Evolutionary conservation across 1,140 invertebrate genomes (phyloP).

Genomic region (Bursaphelenchus mucronatus): DNA sequence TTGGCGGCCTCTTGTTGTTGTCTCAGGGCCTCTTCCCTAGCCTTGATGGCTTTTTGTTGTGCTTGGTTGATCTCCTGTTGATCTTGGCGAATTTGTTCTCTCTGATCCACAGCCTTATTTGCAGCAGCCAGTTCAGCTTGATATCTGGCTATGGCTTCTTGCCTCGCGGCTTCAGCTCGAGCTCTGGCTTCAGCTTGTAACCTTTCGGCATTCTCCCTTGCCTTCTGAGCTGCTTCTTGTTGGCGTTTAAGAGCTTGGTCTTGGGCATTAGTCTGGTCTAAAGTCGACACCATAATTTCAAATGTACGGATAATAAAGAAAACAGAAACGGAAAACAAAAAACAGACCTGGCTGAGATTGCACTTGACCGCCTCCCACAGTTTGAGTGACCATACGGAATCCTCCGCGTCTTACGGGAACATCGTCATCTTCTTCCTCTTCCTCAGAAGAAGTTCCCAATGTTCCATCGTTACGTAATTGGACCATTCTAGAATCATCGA

Average conservation of each 20-base stretch:
- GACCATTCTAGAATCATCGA: too few species aligned
- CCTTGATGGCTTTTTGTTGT: slow-evolving; percentile 27
- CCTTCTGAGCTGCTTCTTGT: slow-evolving; percentile 29
- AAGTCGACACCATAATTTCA: too few species aligned
- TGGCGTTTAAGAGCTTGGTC: slow-evolving; percentile 2
- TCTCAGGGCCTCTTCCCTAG: slow-evolving; percentile 15
- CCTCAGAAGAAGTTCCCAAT: too few species aligned
- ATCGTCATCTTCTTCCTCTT: slow-evolving; percentile 22
- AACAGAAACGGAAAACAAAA: not conserved
- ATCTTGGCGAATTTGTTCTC: slow-evolving; percentile 18
- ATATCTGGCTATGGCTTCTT: slow-evolving; percentile 14
- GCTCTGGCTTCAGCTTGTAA: slow-evolving; percentile 32
- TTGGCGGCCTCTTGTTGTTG: slow-evolving; percentile 27
- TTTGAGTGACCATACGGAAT: slow-evolving; percentile 36
- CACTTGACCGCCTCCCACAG: slow-evolving; percentile 1
- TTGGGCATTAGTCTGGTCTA: not conserved
- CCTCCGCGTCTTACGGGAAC: slow-evolving; percentile 29
- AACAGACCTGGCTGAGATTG: slow-evolving; percentile 22
- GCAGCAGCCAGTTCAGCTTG: slow-evolving; percentile 13
- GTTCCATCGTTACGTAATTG: too few species aligned
- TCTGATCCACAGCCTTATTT: slow-evolving; percentile 9
- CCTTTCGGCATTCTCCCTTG: slow-evolving; percentile 24
- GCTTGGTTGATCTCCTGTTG: not conserved
- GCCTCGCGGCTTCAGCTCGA: slow-evolving; percentile 26
- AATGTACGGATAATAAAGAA: too few species aligned